phyloP scores from a whole-genome alignment of 2,797 vertebrate genomes.

The Pagetopsis macropterus region DNA sequence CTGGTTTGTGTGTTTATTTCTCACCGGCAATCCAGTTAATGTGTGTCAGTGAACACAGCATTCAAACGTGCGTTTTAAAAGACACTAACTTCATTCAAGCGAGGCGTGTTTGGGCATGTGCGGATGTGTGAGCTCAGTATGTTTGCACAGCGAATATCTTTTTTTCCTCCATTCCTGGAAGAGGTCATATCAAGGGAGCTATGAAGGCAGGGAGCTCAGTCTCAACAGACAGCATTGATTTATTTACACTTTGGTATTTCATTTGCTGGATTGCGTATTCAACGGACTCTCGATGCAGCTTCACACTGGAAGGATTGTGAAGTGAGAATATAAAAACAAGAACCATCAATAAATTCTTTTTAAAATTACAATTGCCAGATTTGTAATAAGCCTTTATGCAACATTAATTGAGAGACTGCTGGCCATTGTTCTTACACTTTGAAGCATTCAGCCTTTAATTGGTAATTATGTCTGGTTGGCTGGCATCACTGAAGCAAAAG shows the following conservation, averaged over 20 bases:
- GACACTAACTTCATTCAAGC: constrained; percentile 34
- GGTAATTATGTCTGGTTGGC: constrained; percentile 69
- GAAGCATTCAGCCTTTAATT: constrained; percentile 65
- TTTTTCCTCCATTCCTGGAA: constrained; percentile 39
- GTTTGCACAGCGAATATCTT: constrained; percentile 50
- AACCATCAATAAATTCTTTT: constrained; percentile 15
- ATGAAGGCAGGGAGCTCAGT: constrained; percentile 24
- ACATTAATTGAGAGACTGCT: constrained; percentile 50
- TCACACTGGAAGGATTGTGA: constrained; percentile 5
- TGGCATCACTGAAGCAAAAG: constrained; percentile 52
- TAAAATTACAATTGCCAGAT: constrained; percentile 40
- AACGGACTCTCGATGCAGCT: constrained; percentile 22
- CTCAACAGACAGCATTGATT: constrained; percentile 44
- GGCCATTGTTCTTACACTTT: constrained; percentile 69
- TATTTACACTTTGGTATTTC: constrained; percentile 56
- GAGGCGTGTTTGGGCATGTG: constrained; percentile 42
- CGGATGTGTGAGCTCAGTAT: constrained; percentile 38
- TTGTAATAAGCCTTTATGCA: constrained; percentile 57
- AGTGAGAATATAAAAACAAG: constrained; percentile 8
- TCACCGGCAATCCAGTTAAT: constrained; percentile 30
- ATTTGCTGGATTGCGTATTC: constrained; percentile 42
- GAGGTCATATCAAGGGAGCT: constrained; percentile 29
- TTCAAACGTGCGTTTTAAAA: background rate
- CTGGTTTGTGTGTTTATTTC: constrained; percentile 43
- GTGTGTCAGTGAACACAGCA: constrained; percentile 22